Percentiles rank a stretch among this genome's conserved stretches.
phyloP scores from a whole-genome alignment of 2,113 vertebrate genomes.

The Gallinago undulata region DNA sequence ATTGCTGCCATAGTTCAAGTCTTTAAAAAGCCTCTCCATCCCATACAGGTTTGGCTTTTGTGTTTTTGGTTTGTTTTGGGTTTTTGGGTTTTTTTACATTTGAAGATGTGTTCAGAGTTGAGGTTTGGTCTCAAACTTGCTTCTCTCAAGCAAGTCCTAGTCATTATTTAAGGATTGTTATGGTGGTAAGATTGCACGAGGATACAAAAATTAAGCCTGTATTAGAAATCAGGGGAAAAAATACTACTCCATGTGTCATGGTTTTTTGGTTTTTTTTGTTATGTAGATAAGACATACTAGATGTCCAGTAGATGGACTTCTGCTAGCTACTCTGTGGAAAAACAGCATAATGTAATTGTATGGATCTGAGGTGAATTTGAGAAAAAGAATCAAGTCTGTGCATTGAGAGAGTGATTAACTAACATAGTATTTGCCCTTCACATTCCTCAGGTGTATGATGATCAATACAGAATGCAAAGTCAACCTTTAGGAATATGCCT shows the following conservation, averaged over 20 bases:
- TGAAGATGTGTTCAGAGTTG: neutral
- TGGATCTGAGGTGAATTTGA: neutral
- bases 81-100: neutral
- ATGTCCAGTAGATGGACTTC: neutral
- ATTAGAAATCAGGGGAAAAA: neutral
- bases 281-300: neutral
- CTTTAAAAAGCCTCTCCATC: neutral
- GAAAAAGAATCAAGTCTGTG: neutral
- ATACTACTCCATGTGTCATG: neutral
- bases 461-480: slow-evolving; percentile 82
- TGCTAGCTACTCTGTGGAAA: neutral
- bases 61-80: neutral
- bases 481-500: slow-evolving; percentile 84
- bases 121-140: neutral
- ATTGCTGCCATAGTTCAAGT: neutral
- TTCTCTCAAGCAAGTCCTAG: neutral
- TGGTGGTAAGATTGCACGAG: neutral
- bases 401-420: neutral
- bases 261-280: neutral
- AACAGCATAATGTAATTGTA: neutral
- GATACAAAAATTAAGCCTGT: neutral
- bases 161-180: neutral
- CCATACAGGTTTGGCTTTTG: neutral
- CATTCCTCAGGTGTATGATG: slow-evolving; percentile 52
- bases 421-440: neutral